A percentile compares a stretch with the other conserved stretches of the same genome.
Conservation (phyloP, 2,113 vertebrate genomes). For the Ornithorhynchus anatinus region DNA sequence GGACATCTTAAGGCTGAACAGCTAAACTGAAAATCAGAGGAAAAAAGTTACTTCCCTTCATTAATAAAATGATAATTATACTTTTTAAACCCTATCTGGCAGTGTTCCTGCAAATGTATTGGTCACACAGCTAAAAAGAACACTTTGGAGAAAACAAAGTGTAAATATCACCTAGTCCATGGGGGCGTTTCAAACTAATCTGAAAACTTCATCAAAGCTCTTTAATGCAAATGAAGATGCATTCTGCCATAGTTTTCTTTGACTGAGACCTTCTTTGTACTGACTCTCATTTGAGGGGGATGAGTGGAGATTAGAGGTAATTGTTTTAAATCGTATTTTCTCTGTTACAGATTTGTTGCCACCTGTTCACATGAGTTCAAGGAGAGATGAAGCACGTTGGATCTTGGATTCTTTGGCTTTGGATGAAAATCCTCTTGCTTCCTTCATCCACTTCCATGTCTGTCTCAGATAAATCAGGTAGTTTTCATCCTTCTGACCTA, state of each 20-base stretch:
- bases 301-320: background rate
- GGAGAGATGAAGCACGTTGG: conserved; percentile 78
- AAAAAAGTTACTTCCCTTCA: conserved; percentile 10
- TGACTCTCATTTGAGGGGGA: background rate
- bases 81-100: background rate
- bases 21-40: background rate
- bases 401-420: conserved; percentile 80
- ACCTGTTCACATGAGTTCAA: conserved; percentile 71
- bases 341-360: conserved; percentile 74
- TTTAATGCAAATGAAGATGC: background rate
- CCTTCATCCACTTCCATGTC: conserved; percentile 75
- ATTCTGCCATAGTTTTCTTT: background rate
- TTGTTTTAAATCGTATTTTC: conserved; percentile 40
- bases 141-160: background rate
- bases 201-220: conserved; percentile 2
- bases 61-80: background rate
- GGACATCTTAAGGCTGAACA: background rate
- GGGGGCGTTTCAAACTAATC: background rate
- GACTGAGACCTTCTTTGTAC: background rate
- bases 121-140: background rate
- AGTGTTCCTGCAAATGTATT: background rate
- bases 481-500: background rate
- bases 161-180: background rate
- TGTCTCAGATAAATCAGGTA: conserved; percentile 85
- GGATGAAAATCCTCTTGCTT: conserved; percentile 70